Evolutionary conservation across 2,797 vertebrate genomes (phyloP), one percentile per base, ranked within the genome.

Genomic region (Sorex maritimensis): DNA sequence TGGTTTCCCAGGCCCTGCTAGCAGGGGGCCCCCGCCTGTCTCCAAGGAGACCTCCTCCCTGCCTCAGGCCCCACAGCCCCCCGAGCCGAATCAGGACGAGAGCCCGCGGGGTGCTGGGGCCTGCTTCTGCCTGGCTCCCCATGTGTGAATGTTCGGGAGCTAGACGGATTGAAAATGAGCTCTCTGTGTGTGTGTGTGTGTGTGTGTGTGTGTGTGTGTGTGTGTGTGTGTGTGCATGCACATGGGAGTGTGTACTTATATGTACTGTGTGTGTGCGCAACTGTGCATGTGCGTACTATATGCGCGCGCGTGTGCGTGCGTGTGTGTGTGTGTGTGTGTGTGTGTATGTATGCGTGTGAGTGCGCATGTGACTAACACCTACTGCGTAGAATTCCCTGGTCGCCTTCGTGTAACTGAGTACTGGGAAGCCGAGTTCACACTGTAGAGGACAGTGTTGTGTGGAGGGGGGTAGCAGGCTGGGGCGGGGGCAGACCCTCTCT

Each of bases 1-100:
- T 73, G 41, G 41, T 87, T 94, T 86, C 61, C 78, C 61, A 80
- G 86, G 61, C 15, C 73, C 73, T 46, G 69, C 41, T 23, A 13
- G 12, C 41, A 26, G 12, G 41, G 23, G 6, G 55, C 52, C 86
- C 58, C 73, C 26, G 83, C 10, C 46, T 34, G 78, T 89, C 92
- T 94, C 61, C 13, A 0, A 34, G 58, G 88, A 89, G 63, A 67
- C 0, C 0, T 55, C 38, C 52, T 91, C 52, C 52, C 28, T 44
- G 68, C 63, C 88, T 55, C 67, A 52, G 52, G 74, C 58, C 58
- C 17, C 15, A 19, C 21, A 61, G 58, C 17, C 58, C 58, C 58
- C 49, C 41, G 41, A 61, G 58, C 19, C 21, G 58, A 61, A 23
- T 61, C 58, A 21, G 58, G 58, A 61, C 21, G 58, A 61, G 58